Evolutionary conservation across 2,888 invertebrate genomes (phyloP), one percentile per base, ranked within the genome.

Genomic region (Sialis lutaria): DNA sequence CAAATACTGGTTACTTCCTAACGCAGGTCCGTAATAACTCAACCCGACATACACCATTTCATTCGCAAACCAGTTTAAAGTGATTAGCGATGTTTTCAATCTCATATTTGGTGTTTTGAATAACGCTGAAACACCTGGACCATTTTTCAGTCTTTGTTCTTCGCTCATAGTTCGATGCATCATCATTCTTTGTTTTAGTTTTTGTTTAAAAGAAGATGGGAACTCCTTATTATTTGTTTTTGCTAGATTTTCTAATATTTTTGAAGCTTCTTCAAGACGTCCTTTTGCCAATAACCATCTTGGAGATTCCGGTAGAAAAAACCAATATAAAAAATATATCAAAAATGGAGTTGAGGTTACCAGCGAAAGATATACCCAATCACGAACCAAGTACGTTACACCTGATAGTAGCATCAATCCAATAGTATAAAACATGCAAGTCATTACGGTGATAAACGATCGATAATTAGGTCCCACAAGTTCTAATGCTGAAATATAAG

Each of bases 11-110:
- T 90, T 85, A 57, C 74, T 83, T 7, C 91, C 91, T 46, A 92
- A 70, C 1, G 88, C 82, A 7, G 91, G 90, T 0, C 90, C 89
- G 57, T 92, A 92, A 60, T 91, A 90, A 54, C 89, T 90, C 37
- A 92, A 69, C 0, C 92, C 92, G 12, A 92, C 83, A 59, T 92
- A 92, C 2, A 91, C 91, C 63, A 86, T 89, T 58, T 90, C 88
- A 56, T 88, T 91, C 44, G 90, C 89, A 61, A 92, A 90, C 90
- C 89, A 90, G 62, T 87, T 89, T 22, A 89, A 64, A 1, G 89
- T 89, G 46, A 90, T 88, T 46, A 90, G 67, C 53, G 78, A 75
- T 0, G 91, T 91, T 64, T 90, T 92, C 9, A 90, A 65, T 42
- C 91, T 70, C 82, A 91, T 87, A 60, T 91, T 91, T 1, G 90